A percentile compares a stretch with the other conserved stretches of the same genome.
These are phyloP conservation scores for Heterodera filipjevi DNA, from an alignment of 2,888 invertebrate genomes.

Conservation along the genomic window DNA sequence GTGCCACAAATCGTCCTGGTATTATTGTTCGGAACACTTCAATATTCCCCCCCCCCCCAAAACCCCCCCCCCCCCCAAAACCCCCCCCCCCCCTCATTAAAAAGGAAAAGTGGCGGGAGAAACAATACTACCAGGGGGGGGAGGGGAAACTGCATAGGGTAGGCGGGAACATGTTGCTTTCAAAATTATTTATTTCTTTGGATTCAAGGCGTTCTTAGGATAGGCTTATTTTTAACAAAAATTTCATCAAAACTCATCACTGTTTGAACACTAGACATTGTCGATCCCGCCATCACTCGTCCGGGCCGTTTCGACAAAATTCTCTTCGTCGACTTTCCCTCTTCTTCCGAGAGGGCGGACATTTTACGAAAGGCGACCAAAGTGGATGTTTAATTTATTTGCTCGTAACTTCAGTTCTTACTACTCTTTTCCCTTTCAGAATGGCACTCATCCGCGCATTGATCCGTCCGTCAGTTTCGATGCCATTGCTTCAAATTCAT, in stretches of 20 bases:
- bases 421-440: constrained; percentile 69
- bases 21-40: too few relatives aligned
- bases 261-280: too few relatives aligned
- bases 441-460: constrained; percentile 79
- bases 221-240: neutral
- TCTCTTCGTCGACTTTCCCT: constrained; percentile 86
- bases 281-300: constrained; percentile 90
- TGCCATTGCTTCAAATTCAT: constrained; percentile 74
- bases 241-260: too few relatives aligned
- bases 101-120: neutral
- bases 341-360: constrained; percentile 78
- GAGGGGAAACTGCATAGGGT: too few relatives aligned
- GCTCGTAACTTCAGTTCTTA: constrained; percentile 31
- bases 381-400: constrained; percentile 35
- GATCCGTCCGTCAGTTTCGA: constrained; percentile 77
- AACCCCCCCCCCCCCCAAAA: too few relatives aligned
- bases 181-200: too few relatives aligned
- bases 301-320: constrained; percentile 88
- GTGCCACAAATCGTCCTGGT: constrained; percentile 87
- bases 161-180: too few relatives aligned
- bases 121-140: too few relatives aligned
- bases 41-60: too few relatives aligned
- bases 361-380: constrained; percentile 74
- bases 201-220: too few relatives aligned
- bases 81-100: too few relatives aligned